Evolutionary conservation across 2,888 invertebrate genomes (phyloP).

Genomic region (Stomorhina lunata): DNA sequence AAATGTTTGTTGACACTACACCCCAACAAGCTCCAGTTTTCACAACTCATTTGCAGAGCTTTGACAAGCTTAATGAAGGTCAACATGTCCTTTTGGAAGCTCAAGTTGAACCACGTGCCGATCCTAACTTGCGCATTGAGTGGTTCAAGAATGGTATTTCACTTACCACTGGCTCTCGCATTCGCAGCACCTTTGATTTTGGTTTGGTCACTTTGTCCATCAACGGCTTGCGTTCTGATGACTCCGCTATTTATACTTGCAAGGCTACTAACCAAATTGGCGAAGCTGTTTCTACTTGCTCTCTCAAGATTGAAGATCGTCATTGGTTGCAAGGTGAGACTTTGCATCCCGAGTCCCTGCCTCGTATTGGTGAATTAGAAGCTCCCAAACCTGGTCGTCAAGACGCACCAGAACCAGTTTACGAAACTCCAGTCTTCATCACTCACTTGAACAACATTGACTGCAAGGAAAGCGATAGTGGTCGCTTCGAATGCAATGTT

Average conservation of each 20-base stretch:
- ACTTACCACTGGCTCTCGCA: slow-evolving; percentile 91
- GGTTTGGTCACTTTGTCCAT: slow-evolving; percentile 96
- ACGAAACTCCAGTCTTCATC: slow-evolving; percentile 93
- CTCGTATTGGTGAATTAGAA: slow-evolving; percentile 92
- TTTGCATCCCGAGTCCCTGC: slow-evolving; percentile 93
- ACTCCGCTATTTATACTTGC: slow-evolving; percentile 97
- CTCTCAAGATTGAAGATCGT: slow-evolving; percentile 92
- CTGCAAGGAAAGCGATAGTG: slow-evolving; percentile 92
- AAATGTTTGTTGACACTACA: slow-evolving; percentile 91
- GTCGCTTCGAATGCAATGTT: slow-evolving; percentile 94
- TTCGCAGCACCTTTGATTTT: slow-evolving; percentile 97
- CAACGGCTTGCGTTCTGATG: slow-evolving; percentile 91
- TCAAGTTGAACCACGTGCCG: slow-evolving; percentile 93
- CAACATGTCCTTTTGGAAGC: slow-evolving; percentile 93
- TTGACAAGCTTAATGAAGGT: slow-evolving; percentile 91
- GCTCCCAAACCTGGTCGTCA: slow-evolving; percentile 85
- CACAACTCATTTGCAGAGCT: slow-evolving; percentile 92
- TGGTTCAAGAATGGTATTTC: slow-evolving; percentile 96
- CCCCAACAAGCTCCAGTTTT: slow-evolving; percentile 97
- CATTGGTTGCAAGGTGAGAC: slow-evolving; percentile 94
- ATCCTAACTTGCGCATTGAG: slow-evolving; percentile 92
- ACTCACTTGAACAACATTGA: slow-evolving; percentile 94
- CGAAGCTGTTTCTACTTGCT: slow-evolving; percentile 95
- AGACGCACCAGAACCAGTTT: slow-evolving; percentile 88
- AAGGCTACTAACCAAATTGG: slow-evolving; percentile 95